Evolutionary conservation across 2,888 invertebrate genomes (phyloP).

Genomic region (Noctuana brunneofusca): DNA sequence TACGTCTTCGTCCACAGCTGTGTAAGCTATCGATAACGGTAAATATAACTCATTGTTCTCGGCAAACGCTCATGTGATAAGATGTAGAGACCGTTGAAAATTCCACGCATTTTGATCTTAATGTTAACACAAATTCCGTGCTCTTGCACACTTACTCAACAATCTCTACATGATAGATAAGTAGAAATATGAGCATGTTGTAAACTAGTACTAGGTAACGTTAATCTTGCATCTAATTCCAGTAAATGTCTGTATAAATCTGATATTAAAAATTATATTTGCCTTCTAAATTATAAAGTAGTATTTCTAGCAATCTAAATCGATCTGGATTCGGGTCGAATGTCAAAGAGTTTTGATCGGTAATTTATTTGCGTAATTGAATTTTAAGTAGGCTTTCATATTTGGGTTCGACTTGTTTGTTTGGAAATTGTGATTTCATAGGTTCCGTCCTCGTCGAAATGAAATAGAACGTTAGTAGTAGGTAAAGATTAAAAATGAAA

Average conservation of each 20-base stretch:
- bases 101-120: neutral
- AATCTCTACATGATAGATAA: neutral
- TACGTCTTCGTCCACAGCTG: conserved; percentile 57
- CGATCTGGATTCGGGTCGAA: conserved; percentile 8
- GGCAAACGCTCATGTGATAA: conserved; percentile 31
- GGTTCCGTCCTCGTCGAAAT: conserved; percentile 16
- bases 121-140: no score
- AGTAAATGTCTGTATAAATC: neutral
- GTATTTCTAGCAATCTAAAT: conserved; percentile 15
- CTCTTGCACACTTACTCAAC: no score
- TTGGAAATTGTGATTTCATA: conserved; percentile 24
- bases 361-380: conserved; percentile 30
- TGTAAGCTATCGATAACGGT: conserved; percentile 66
- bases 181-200: neutral
- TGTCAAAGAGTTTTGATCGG: conserved; percentile 23
- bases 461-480: conserved; percentile 32
- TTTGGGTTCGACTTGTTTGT: conserved; percentile 30
- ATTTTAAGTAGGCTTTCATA: conserved; percentile 31
- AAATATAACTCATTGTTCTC: conserved; percentile 66
- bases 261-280: conserved; percentile 8
- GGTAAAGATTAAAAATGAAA: conserved; percentile 21
- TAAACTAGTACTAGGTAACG: neutral
- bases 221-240: neutral
- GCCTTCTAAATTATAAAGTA: conserved; percentile 1
- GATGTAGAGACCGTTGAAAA: conserved; percentile 39